Evolutionary conservation across 2,113 vertebrate genomes (phyloP).

Genomic region (Phyllopteryx taeniolatus): DNA sequence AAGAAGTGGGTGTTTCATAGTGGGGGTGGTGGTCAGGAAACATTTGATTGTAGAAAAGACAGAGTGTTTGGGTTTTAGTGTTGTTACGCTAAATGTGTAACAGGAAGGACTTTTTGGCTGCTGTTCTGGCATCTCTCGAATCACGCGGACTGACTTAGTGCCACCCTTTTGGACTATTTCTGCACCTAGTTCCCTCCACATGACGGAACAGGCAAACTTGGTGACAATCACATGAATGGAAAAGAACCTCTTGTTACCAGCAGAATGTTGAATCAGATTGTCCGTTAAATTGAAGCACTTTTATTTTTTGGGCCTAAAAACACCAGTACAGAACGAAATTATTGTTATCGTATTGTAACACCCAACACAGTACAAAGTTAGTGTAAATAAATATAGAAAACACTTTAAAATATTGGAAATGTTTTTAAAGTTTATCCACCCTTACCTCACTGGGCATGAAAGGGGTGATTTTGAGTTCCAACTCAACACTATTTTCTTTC

Average conservation of each 20-base stretch:
- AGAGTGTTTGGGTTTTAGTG: conserved; percentile 19
- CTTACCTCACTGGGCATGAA: too few species aligned
- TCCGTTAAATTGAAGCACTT: too few species aligned
- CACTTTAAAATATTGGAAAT: too few species aligned
- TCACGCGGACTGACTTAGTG: conserved; percentile 49
- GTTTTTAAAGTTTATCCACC: too few species aligned
- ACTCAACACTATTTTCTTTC: too few species aligned
- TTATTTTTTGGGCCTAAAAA: too few species aligned
- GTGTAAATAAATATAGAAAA: too few species aligned
- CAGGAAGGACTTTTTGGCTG: not conserved
- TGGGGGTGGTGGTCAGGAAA: conserved; percentile 12
- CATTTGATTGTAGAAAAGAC: conserved; percentile 48
- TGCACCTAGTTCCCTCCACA: not conserved
- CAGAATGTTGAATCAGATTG: too few species aligned
- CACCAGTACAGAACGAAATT: too few species aligned
- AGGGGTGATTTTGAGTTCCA: too few species aligned
- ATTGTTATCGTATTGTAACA: too few species aligned
- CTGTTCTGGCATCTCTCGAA: conserved; percentile 9
- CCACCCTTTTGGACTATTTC: conserved; percentile 35
- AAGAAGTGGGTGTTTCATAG: not conserved
- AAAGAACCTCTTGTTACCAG: not conserved
- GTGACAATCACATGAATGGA: not conserved
- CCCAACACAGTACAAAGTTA: too few species aligned
- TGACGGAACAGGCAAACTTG: not conserved
- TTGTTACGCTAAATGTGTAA: conserved; percentile 6